These are phyloP conservation scores for Ashinkailepas kermadecensis DNA, from an alignment of 2,888 invertebrate species.

Conservation along the genomic window DNA sequence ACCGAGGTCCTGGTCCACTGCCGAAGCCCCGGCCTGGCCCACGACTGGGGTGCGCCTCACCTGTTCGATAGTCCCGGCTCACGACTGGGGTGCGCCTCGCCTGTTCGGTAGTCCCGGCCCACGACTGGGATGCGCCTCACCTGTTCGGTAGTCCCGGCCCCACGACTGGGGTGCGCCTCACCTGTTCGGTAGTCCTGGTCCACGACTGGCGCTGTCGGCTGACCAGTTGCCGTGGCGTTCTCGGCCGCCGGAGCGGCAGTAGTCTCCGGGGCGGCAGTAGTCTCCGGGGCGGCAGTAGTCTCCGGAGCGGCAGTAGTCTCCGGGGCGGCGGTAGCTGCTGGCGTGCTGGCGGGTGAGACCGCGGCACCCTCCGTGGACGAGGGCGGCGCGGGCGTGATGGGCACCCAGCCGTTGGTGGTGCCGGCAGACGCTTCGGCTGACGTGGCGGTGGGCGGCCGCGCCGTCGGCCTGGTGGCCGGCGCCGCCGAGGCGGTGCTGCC, in stretches of 20 bases:
- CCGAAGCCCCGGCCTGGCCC: no score
- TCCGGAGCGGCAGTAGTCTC: neutral
- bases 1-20: no score
- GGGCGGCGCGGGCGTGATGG: neutral
- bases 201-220: neutral
- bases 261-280: neutral
- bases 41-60: neutral
- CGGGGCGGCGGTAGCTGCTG: neutral
- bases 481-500: neutral
- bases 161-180: neutral
- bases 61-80: neutral
- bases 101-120: neutral
- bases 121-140: neutral
- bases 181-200: neutral
- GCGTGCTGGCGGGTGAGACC: neutral
- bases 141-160: neutral
- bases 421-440: neutral
- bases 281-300: neutral
- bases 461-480: neutral
- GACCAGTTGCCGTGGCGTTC: neutral
- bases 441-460: neutral
- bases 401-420: neutral
- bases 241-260: neutral
- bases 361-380: neutral
- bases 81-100: neutral